A percentile compares a stretch with the other conserved stretches of the same genome.
These are phyloP conservation scores for Sinocyclocheilus rhinocerous DNA, from an alignment of 2,113 vertebrate genomes.

Conservation along the genomic window DNA sequence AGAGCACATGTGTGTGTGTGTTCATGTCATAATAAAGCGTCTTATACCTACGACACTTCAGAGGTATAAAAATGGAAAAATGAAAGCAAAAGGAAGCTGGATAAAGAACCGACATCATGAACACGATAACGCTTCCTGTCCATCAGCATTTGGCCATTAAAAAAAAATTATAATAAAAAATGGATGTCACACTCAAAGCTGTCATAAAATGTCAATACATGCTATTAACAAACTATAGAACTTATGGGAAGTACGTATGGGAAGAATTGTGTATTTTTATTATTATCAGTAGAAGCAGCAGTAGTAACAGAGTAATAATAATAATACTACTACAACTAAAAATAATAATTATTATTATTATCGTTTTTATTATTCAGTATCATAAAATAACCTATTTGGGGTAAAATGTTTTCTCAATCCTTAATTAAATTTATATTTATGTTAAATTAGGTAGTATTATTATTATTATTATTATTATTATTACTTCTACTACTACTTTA, in stretches of 20 bases:
- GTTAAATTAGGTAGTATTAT: neutral
- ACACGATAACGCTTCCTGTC: neutral
- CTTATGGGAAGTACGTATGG: too few relatives aligned
- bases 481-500: neutral
- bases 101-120: slow-evolving; percentile 2
- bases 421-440: neutral
- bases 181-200: neutral
- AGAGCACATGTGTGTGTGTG: slow-evolving; percentile 67
- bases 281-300: too few relatives aligned
- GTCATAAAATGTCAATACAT: neutral
- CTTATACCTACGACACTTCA: slow-evolving; percentile 50
- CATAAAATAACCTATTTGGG: too few relatives aligned
- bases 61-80: slow-evolving; percentile 36
- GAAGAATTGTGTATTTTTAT: too few relatives aligned
- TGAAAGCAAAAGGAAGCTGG: slow-evolving; percentile 32
- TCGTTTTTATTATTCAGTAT: too few relatives aligned
- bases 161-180: neutral
- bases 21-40: slow-evolving; percentile 49
- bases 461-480: neutral
- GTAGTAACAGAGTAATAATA: too few relatives aligned
- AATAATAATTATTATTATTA: too few relatives aligned
- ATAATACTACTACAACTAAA: too few relatives aligned
- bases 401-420: neutral
- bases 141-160: neutral
- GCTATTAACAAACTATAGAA: neutral